phyloP scores from a whole-genome alignment of 30 jellyfish, hydroid and myxozoan genomes.

The Aurelia aurita complex sp. Pacific region DNA sequence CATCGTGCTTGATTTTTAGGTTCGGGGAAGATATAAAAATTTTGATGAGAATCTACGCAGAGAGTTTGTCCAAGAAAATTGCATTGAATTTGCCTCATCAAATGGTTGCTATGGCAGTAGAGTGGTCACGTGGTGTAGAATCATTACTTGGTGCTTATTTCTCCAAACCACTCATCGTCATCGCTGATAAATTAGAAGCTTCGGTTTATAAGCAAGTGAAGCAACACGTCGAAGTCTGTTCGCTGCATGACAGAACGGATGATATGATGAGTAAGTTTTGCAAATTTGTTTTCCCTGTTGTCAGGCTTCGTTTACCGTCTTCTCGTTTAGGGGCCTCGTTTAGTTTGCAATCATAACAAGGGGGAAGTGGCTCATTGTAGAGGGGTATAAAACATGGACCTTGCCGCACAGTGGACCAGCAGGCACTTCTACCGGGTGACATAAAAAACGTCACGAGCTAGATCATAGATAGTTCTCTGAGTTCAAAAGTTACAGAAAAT shows the following conservation, averaged over 20 bases:
- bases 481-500: too few species aligned
- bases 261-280: conserved; percentile 69
- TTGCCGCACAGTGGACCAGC: too few species aligned
- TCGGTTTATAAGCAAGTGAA: conserved; percentile 71
- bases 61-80: conserved; percentile 15
- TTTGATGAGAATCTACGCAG: conserved; percentile 67
- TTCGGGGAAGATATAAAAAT: conserved; percentile 41
- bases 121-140: conserved; percentile 82
- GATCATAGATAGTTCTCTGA: too few species aligned
- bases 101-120: conserved; percentile 71
- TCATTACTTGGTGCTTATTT: conserved; percentile 67
- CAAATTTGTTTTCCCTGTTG: background rate
- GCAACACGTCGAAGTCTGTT: conserved; percentile 69
- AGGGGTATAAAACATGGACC: too few species aligned
- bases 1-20: too few species aligned
- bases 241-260: conserved; percentile 61
- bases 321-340: too few species aligned
- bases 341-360: too few species aligned
- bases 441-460: too few species aligned
- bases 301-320: too few species aligned
- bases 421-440: too few species aligned
- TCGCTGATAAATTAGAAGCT: conserved; percentile 82
- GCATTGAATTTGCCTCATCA: conserved; percentile 67
- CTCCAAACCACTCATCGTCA: conserved; percentile 59
- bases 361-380: too few species aligned